Evolutionary conservation across 2,797 vertebrate species (phyloP).

Genomic region (Liasis olivaceus): DNA sequence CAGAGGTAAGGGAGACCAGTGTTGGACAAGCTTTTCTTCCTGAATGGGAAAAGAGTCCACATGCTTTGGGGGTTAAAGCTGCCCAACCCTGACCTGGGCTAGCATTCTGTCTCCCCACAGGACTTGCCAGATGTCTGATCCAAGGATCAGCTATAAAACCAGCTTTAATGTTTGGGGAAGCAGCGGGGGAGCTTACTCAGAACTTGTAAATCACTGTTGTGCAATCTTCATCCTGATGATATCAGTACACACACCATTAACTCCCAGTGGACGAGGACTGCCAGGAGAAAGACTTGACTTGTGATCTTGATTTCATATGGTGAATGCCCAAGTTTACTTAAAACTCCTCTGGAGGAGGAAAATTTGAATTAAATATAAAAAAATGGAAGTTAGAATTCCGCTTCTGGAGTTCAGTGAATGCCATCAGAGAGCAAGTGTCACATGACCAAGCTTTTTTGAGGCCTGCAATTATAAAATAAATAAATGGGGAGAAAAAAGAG

Average conservation of each 20-base stretch:
- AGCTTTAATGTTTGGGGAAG: not conserved
- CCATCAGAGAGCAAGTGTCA: constrained; percentile 1
- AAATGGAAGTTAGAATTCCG: constrained; percentile 1
- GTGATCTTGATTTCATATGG: not conserved
- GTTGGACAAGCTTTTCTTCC: not conserved
- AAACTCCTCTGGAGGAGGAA: not conserved
- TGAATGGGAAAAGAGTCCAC: not conserved
- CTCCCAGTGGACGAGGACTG: not conserved
- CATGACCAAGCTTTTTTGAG: constrained; percentile 4
- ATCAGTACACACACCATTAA: not conserved
- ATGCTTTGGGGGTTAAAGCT: not conserved
- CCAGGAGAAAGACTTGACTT: too few relatives aligned
- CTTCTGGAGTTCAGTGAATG: constrained; percentile 6
- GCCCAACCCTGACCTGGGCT: too few relatives aligned
- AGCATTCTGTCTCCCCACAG: not conserved
- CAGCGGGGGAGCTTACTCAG: not conserved
- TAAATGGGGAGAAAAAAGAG: constrained; percentile 53
- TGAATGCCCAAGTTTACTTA: not conserved
- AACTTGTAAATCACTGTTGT: not conserved
- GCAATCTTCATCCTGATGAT: not conserved
- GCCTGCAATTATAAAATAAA: constrained; percentile 54
- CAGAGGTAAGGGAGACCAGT: not conserved
- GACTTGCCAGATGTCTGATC: not conserved
- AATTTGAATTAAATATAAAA: not conserved
- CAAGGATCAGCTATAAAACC: not conserved